phyloP scores from a whole-genome alignment of 2,113 vertebrate genomes.

The Grus americana region DNA sequence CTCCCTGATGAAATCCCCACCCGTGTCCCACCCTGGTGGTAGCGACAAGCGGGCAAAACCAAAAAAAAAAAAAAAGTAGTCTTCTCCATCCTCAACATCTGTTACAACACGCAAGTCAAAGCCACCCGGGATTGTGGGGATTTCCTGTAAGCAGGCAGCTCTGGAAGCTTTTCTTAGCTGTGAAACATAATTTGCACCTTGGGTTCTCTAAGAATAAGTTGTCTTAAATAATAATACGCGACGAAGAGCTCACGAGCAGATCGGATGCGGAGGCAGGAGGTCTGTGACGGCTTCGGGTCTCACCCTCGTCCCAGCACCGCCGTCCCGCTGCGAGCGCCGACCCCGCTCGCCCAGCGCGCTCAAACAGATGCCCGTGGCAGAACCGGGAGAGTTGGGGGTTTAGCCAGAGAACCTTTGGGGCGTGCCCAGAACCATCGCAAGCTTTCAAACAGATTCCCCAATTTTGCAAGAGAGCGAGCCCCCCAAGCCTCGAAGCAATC shows the following conservation, averaged over 20 bases:
- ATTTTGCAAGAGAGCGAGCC: background rate
- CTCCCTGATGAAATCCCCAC: background rate
- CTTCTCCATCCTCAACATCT: slow-evolving; percentile 12
- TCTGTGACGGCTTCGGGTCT: background rate
- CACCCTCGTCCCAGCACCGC: background rate
- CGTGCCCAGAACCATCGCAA: background rate
- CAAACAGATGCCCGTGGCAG: background rate
- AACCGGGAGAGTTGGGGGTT: background rate
- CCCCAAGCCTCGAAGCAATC: background rate
- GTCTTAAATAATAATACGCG: background rate
- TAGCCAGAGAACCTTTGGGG: background rate
- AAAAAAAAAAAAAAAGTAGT: background rate
- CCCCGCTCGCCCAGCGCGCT: fast-evolving
- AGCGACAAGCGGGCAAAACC: background rate
- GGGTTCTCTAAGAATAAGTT: slow-evolving; percentile 14
- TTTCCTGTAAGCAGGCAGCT: background rate
- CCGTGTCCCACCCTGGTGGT: background rate
- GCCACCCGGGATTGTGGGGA: background rate
- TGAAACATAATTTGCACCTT: slow-evolving; percentile 31
- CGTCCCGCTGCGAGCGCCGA: fast-evolving
- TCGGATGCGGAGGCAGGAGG: background rate
- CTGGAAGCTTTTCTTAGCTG: slow-evolving; percentile 12
- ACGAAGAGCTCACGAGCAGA: background rate
- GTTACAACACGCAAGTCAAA: background rate
- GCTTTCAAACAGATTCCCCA: background rate